A percentile compares a stretch with the other conserved stretches of the same genome.
These are phyloP conservation scores for Limnothrissa miodon DNA, from an alignment of 2,113 vertebrate genomes.

Conservation along the genomic window DNA sequence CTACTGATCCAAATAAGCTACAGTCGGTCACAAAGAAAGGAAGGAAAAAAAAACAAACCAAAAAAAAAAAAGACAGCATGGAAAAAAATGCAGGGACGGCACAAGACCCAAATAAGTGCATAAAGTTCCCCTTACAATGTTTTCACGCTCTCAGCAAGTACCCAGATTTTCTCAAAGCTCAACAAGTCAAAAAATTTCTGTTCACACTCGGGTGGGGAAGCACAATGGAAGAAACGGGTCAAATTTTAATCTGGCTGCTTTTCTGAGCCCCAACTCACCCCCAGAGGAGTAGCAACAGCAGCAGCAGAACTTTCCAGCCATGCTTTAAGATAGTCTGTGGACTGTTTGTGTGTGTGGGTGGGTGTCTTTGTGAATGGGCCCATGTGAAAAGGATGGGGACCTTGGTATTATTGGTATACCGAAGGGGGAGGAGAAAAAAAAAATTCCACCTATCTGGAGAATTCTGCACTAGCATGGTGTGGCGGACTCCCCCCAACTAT, in stretches of 20 bases:
- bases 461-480: slow-evolving; percentile 23
- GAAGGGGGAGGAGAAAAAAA: neutral
- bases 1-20: neutral
- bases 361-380: neutral
- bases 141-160: neutral
- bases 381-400: too few relatives aligned
- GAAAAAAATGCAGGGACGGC: neutral
- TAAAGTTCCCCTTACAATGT: neutral
- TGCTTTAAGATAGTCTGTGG: slow-evolving; percentile 15
- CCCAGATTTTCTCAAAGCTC: neutral
- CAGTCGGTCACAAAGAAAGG: neutral
- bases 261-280: neutral
- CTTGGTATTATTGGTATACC: neutral
- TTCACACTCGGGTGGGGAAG: slow-evolving; percentile 34
- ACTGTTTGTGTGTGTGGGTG: neutral
- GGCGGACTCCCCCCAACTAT: slow-evolving; percentile 14
- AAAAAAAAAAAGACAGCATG: neutral
- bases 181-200: slow-evolving; percentile 14
- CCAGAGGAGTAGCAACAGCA: neutral
- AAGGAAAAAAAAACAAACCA: neutral
- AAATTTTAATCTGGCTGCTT: slow-evolving; percentile 13
- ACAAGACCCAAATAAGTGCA: neutral
- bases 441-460: slow-evolving; percentile 26
- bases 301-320: neutral
- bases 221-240: slow-evolving; percentile 18